Evolutionary conservation across 2,888 invertebrate species (phyloP), one percentile per base, ranked within the genome.

Genomic region (Pharmacophagus antenor): DNA sequence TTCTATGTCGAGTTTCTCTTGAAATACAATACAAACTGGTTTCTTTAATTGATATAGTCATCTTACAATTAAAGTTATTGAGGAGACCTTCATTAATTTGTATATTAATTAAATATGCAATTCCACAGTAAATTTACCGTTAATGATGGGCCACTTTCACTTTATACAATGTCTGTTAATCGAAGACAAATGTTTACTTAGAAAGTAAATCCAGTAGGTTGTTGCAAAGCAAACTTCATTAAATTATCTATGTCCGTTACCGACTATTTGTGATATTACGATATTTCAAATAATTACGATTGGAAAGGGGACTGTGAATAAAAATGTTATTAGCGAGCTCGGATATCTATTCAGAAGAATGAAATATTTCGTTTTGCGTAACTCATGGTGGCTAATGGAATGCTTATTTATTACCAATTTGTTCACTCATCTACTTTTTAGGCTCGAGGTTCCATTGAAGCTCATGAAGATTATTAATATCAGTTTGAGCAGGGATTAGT

Each of bases 161-260:
- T 51, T 55, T 46, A 60, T 55, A 56, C 44, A 55, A 49, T 44
- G 41, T 52, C 55, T 23, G 25, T 23, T 52, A 52, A 61, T 51
- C 37, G 51, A 52, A 52, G 56, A 31, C 27, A 61, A 61, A 56
- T 61, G 47, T 61, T 61, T 56, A 56, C 51, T 21, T 51, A 56
- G 56, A 56, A 61, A 56, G 56, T n/a, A 41, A 47, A 46, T 61
- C 51, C 17, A 21, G 21, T 25, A 31, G 27, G 31, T 15, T 23
- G 44, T 37, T 31, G 22, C 44, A 48, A 42, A 47, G 41, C 15
- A 50, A 20, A 18, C 49, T 18, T 44, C 4, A 21, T 44, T 44
- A 17, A 44, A 22, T 44, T 54, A 18, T 12, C 31, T 12, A 31
- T 31, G 31, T 31, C 15, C 2, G 31, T 31, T 31, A 7, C 15